phyloP scores from a whole-genome alignment of 2,888 invertebrate genomes.

The Lasius fuliginosus region DNA sequence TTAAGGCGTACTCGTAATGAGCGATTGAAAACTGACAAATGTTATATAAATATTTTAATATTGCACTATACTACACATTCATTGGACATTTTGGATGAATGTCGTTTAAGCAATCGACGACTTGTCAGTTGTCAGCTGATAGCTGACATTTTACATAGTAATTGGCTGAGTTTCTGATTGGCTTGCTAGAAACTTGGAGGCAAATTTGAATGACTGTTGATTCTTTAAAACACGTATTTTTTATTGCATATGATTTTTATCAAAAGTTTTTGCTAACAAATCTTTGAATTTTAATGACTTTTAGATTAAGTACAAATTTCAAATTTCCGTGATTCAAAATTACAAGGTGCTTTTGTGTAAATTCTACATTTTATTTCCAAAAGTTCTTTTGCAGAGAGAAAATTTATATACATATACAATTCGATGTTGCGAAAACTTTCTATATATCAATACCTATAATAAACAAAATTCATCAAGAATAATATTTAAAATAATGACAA shows the following conservation, averaged over 20 bases:
- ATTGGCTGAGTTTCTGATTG: conserved; percentile 6
- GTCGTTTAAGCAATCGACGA: not conserved
- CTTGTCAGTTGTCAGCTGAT: not conserved
- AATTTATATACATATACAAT: conserved; percentile 30
- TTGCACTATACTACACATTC: not conserved
- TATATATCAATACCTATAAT: not conserved
- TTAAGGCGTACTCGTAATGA: not conserved
- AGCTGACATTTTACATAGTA: not conserved
- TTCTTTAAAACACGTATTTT: not conserved
- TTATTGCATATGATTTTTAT: not conserved
- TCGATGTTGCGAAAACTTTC: not conserved
- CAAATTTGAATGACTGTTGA: not conserved
- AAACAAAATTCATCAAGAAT: not conserved
- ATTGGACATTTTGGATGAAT: not conserved
- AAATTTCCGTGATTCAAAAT: not conserved
- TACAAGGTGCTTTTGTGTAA: not conserved
- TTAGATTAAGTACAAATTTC: not conserved
- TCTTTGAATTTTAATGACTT: not conserved
- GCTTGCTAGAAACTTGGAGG: not conserved
- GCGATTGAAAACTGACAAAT: not conserved
- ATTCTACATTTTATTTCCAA: conserved; percentile 39
- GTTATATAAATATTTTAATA: not conserved
- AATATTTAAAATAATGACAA: not conserved
- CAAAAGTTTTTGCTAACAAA: not conserved
- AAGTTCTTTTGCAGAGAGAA: conserved; percentile 12